Conservation (phyloP, 2,888 invertebrate species). For the Paralinhomoeus sp. region DNA sequence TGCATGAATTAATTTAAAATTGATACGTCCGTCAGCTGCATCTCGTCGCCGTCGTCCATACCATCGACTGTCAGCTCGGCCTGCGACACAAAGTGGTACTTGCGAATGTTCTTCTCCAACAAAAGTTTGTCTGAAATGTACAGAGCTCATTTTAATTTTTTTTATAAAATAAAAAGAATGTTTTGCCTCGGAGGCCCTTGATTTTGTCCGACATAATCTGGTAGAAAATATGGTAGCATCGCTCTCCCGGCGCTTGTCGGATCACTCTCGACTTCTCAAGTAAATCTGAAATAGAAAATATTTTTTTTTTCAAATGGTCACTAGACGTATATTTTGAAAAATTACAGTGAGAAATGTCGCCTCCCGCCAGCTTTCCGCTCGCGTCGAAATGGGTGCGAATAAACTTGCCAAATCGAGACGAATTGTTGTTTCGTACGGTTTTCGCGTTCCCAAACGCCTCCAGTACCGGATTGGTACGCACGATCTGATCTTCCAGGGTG, state of each 20-base stretch:
- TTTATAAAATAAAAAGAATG: too few relatives aligned
- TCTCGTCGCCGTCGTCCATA: slow-evolving; percentile 87
- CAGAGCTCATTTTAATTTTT: too few relatives aligned
- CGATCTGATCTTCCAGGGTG: slow-evolving; percentile 85
- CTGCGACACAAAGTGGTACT: slow-evolving; percentile 82
- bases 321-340: too few relatives aligned
- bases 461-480: slow-evolving; percentile 92
- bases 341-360: slow-evolving; percentile 98
- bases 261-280: slow-evolving; percentile 99
- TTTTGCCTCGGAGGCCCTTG: slow-evolving; percentile 37
- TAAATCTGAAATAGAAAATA: slow-evolving; percentile 48
- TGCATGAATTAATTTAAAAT: too few relatives aligned
- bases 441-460: slow-evolving; percentile 97
- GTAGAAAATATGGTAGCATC: slow-evolving; percentile 99
- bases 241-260: slow-evolving; percentile 66
- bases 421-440: slow-evolving; percentile 98
- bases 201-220: slow-evolving; percentile 67
- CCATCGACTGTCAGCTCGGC: slow-evolving; percentile 77
- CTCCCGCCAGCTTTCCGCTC: slow-evolving; percentile 94
- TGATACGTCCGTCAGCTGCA: slow-evolving; percentile 30
- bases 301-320: too few relatives aligned
- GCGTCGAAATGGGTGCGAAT: slow-evolving; percentile 98
- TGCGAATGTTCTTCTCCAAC: slow-evolving; percentile 64
- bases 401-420: slow-evolving; percentile 98
- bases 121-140: slow-evolving; percentile 15